A percentile compares a stretch with the other conserved stretches of the same genome.
phyloP scores from a whole-genome alignment of 2,888 invertebrate genomes.

The Drosophila kanekoi region DNA sequence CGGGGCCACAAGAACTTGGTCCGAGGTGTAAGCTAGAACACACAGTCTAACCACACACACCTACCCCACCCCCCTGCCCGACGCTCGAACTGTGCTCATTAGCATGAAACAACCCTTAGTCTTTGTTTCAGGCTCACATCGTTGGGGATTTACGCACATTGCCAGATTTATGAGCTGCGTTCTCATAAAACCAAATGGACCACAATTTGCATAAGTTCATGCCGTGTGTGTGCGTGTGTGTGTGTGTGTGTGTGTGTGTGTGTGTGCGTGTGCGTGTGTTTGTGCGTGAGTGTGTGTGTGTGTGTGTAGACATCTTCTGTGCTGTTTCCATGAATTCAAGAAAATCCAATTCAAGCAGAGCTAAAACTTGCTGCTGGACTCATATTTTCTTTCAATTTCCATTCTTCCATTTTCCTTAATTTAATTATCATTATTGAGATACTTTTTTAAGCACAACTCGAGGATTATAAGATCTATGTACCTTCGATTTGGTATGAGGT shows the following conservation, averaged over 20 bases:
- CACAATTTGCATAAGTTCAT: constrained; percentile 69
- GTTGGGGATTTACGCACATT: constrained; percentile 58
- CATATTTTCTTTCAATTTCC: too few relatives aligned
- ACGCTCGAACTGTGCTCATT: constrained; percentile 46
- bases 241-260: background rate
- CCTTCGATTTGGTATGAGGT: too few relatives aligned
- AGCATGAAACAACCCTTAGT: constrained; percentile 72
- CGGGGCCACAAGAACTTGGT: constrained; percentile 30
- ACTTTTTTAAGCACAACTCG: too few relatives aligned
- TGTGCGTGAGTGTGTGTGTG: background rate
- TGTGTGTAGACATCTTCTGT: background rate
- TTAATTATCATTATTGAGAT: too few relatives aligned
- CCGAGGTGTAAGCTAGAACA: constrained; percentile 50
- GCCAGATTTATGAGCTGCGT: constrained; percentile 69
- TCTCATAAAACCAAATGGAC: constrained; percentile 70
- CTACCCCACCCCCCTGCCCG: background rate
- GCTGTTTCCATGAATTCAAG: background rate
- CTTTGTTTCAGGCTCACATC: constrained; percentile 32
- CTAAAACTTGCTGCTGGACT: background rate
- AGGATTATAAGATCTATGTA: too few relatives aligned
- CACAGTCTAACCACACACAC: constrained; percentile 2
- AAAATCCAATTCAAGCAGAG: constrained; percentile 1
- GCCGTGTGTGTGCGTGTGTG: background rate
- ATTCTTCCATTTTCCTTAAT: too few relatives aligned
- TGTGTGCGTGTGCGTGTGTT: background rate